Conservation (phyloP, 2,888 invertebrate genomes). For the Lochmaea capreae region DNA sequence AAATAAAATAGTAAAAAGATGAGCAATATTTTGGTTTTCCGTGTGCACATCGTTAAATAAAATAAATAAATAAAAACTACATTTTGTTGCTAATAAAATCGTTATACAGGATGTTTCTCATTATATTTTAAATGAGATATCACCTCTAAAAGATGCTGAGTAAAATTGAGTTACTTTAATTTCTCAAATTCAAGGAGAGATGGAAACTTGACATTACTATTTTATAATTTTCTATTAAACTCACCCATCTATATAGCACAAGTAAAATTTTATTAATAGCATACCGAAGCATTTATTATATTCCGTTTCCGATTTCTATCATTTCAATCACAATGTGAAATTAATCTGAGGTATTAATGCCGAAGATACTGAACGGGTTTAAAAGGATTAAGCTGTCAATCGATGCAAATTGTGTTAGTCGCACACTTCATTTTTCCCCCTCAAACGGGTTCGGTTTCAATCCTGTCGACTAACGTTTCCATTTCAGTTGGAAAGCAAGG, state of each 20-base stretch:
- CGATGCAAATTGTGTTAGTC: conserved; percentile 19
- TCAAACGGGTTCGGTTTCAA: background rate
- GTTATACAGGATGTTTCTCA: too few relatives aligned
- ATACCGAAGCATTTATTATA: conserved; percentile 16
- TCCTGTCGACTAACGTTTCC: background rate
- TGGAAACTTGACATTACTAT: background rate
- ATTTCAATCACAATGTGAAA: conserved; percentile 21
- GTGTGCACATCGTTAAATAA: background rate
- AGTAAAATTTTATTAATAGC: conserved; percentile 19
- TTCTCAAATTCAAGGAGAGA: background rate
- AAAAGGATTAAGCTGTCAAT: conserved; percentile 30
- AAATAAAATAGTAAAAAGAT: background rate
- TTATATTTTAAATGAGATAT: too few relatives aligned
- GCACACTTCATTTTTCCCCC: background rate
- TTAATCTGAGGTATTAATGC: conserved; percentile 17
- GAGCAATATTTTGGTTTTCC: background rate
- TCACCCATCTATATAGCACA: conserved; percentile 21
- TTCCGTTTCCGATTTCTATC: conserved; percentile 12
- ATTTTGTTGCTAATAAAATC: background rate
- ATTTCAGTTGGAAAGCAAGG: background rate
- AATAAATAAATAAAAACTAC: background rate
- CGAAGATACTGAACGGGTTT: conserved; percentile 9
- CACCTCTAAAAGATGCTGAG: too few relatives aligned
- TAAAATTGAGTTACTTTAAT: too few relatives aligned
- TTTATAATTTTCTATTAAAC: background rate